A percentile compares a stretch with the other conserved stretches of the same genome.
phyloP scores from a whole-genome alignment of 2,888 invertebrate genomes.

The Meiosimyza platycephala region DNA sequence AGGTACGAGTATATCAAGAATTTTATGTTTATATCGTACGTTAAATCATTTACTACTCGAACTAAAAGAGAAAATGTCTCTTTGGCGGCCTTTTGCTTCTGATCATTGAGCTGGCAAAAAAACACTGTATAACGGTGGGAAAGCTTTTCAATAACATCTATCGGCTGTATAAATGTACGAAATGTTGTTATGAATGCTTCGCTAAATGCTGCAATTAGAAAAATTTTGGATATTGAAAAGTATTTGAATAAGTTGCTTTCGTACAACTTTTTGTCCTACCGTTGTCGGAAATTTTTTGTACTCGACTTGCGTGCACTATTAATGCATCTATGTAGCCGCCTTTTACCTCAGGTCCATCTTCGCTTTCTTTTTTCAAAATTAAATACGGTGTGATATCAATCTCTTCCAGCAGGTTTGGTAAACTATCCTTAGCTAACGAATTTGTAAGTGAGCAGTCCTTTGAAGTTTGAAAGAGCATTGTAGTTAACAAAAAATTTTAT shows the following conservation, averaged over 20 bases:
- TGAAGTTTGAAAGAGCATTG: constrained; percentile 43
- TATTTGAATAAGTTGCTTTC: constrained; percentile 38
- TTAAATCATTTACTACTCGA: constrained; percentile 94
- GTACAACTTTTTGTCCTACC: constrained; percentile 50
- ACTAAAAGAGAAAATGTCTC: constrained; percentile 94
- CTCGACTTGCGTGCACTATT: constrained; percentile 95
- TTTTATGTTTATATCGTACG: constrained; percentile 75
- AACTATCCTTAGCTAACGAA: constrained; percentile 49
- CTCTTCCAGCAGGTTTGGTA: constrained; percentile 78
- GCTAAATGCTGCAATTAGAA: constrained; percentile 63
- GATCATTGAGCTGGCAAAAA: constrained; percentile 75
- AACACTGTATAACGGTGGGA: constrained; percentile 75
- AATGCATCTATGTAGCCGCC: constrained; percentile 95
- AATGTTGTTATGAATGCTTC: constrained; percentile 99
- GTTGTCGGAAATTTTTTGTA: constrained; percentile 76
- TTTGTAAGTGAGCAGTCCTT: constrained; percentile 49
- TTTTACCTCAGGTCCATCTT: constrained; percentile 90
- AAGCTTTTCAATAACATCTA: constrained; percentile 86
- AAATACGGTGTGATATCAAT: constrained; percentile 84
- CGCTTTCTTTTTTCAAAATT: constrained; percentile 81
- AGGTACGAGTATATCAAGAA: background rate
- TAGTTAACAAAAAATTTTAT: background rate
- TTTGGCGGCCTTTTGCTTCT: constrained; percentile 80
- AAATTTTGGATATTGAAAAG: constrained; percentile 1
- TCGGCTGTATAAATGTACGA: constrained; percentile 91